phyloP scores from a whole-genome alignment of 2,888 invertebrate genomes.

The Strigamia crassipes region DNA sequence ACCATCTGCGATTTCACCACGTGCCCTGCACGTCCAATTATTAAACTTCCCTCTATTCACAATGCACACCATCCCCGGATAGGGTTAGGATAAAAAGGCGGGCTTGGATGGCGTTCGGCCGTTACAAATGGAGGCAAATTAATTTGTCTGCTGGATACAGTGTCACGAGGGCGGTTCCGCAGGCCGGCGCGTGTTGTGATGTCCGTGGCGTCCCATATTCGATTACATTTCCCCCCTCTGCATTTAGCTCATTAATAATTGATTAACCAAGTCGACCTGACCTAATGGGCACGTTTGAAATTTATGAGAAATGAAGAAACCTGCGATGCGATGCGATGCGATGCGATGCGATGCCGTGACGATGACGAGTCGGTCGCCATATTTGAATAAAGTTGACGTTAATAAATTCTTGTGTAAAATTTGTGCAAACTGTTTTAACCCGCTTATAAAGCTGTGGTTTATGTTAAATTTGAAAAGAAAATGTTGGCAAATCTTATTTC shows the following conservation, averaged over 20 bases:
- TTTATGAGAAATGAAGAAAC: slow-evolving; percentile 20
- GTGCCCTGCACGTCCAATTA: slow-evolving; percentile 29
- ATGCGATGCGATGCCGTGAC: not conserved
- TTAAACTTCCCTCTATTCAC: slow-evolving; percentile 5
- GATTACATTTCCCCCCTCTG: slow-evolving; percentile 35
- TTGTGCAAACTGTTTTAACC: slow-evolving; percentile 40
- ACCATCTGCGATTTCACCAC: slow-evolving; percentile 40
- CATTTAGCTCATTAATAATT: slow-evolving; percentile 37
- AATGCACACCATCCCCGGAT: slow-evolving; percentile 5
- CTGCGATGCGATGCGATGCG: not conserved
- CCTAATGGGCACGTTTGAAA: slow-evolving; percentile 12
- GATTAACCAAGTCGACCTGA: slow-evolving; percentile 32
- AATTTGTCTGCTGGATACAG: slow-evolving; percentile 33
- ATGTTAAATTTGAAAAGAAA: slow-evolving; percentile 38
- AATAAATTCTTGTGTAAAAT: slow-evolving; percentile 33
- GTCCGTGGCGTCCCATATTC: slow-evolving; percentile 36
- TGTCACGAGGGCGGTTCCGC: slow-evolving; percentile 13
- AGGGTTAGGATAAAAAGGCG: not conserved
- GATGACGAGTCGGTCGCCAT: not conserved
- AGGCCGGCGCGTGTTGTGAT: slow-evolving; percentile 39
- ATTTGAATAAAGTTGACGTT: slow-evolving; percentile 23
- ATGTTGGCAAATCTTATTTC: slow-evolving; percentile 39
- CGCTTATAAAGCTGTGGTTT: slow-evolving; percentile 42
- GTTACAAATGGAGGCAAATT: slow-evolving; percentile 38
- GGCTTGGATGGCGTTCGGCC: slow-evolving; percentile 28